A percentile compares a stretch with the other conserved stretches of the same genome.
phyloP scores from a whole-genome alignment of 2,113 vertebrate genomes.

The Opisthocomus hoazin region DNA sequence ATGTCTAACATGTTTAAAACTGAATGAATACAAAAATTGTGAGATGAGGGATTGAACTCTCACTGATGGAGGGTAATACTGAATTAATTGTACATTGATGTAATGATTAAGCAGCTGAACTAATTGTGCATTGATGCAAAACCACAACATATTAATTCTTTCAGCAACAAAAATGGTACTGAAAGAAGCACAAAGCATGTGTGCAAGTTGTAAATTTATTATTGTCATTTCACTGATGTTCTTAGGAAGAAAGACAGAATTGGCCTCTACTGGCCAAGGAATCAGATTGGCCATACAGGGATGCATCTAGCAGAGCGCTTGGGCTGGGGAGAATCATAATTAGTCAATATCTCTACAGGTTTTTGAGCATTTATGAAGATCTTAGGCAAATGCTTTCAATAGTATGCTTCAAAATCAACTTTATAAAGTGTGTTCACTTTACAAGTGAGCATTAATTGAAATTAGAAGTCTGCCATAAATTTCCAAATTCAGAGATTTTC shows the following conservation, averaged over 20 bases:
- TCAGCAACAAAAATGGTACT: not conserved
- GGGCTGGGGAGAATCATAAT: not conserved
- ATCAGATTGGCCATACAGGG: not conserved
- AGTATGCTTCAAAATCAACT: not conserved
- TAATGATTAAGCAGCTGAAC: not conserved
- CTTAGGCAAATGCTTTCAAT: not conserved
- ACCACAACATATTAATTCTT: not conserved
- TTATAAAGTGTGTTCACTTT: not conserved
- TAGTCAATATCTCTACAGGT: not conserved
- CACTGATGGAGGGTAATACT: not conserved
- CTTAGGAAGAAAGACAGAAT: not conserved
- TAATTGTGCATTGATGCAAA: not conserved
- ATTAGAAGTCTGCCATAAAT: not conserved
- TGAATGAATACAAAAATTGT: not conserved
- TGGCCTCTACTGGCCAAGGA: not conserved
- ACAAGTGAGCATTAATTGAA: not conserved
- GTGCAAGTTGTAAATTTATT: not conserved
- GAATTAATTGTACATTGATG: not conserved
- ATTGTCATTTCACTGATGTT: not conserved
- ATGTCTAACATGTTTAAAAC: not conserved
- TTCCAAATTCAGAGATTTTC: not conserved
- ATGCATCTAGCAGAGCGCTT: not conserved
- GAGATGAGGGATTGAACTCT: not conserved
- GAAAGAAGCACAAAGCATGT: not conserved
- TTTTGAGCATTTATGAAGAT: not conserved